Evolutionary conservation across 2,888 invertebrate species (phyloP).

Genomic region (Macrophya annulata): DNA sequence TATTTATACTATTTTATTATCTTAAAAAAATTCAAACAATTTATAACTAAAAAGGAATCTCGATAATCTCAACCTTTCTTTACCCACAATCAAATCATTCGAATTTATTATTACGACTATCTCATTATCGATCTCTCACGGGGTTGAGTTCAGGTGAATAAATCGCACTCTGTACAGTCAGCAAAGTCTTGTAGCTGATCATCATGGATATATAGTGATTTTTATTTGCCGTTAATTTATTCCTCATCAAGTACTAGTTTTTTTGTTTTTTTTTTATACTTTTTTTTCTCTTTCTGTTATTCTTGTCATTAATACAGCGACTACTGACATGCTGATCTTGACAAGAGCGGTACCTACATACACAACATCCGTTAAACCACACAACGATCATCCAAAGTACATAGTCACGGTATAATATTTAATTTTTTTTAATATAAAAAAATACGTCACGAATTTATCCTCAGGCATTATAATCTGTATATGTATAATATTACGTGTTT

Average conservation of each 20-base stretch:
- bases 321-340: not conserved
- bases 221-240: not conserved
- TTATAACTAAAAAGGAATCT: no score
- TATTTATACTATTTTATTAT: not conserved
- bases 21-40: no score
- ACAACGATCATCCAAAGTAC: conserved; percentile 1
- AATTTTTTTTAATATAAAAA: conserved; percentile 6
- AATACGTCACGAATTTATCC: conserved; percentile 22
- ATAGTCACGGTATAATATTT: conserved; percentile 7
- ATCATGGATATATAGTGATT: not conserved
- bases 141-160: not conserved
- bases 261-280: not conserved
- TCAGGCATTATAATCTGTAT: not conserved
- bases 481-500: not conserved
- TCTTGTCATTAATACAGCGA: not conserved
- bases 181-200: not conserved
- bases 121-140: not conserved
- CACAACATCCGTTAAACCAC: not conserved
- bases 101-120: not conserved
- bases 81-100: not conserved
- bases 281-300: not conserved
- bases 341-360: not conserved
- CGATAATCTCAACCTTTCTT: not conserved
- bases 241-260: not conserved
- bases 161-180: not conserved